phyloP scores from a whole-genome alignment of 35 echinoderm and acorn worm genomes.

The Chiridota heheva region DNA sequence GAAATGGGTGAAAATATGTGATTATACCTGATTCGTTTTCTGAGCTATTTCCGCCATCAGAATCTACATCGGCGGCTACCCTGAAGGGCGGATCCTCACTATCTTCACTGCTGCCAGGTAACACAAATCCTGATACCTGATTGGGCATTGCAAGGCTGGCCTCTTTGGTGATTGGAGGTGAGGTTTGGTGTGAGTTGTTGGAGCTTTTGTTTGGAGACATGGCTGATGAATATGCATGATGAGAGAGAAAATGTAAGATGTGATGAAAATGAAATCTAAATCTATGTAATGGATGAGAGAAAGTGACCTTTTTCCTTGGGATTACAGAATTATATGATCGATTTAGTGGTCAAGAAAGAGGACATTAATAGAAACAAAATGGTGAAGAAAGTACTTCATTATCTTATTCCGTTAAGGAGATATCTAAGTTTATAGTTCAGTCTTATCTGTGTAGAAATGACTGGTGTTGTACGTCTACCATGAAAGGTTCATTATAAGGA shows the following conservation, averaged over 20 bases:
- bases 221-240: neutral
- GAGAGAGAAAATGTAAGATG: neutral
- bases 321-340: neutral
- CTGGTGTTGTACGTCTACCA: no score
- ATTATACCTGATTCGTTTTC: conserved; percentile 30
- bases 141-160: neutral
- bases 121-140: conserved; percentile 51
- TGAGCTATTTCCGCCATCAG: conserved; percentile 30
- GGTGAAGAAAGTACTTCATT: no score
- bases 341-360: no score
- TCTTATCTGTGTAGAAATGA: no score
- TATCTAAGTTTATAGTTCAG: no score
- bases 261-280: neutral
- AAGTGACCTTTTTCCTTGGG: neutral
- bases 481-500: neutral
- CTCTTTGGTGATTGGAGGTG: neutral
- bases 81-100: conserved; percentile 9
- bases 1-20: no score
- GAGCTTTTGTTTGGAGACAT: conserved; percentile 60
- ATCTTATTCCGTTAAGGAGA: no score
- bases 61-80: neutral
- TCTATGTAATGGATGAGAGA: no score
- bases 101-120: conserved; percentile 79
- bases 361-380: no score
- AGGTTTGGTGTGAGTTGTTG: conserved; percentile 69